phyloP scores from a whole-genome alignment of 35 echinoderm and acorn worm species.

The Amphiura filiformis region DNA sequence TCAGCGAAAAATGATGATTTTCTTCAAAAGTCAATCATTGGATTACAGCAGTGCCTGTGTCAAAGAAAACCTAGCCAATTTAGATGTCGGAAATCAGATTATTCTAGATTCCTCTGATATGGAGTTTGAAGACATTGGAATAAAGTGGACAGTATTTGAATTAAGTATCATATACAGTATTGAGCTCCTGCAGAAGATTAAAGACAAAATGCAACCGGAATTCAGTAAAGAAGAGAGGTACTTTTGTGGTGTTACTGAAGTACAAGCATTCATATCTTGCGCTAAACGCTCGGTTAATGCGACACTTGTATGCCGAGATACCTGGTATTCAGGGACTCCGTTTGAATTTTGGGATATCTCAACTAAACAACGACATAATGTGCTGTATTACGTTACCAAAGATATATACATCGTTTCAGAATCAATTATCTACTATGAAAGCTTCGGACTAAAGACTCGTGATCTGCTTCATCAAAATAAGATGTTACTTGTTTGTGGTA shows the following conservation, averaged over 20 bases:
- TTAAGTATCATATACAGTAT: too few relatives aligned
- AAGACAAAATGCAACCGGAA: neutral
- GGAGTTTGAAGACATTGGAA: too few relatives aligned
- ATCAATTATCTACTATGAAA: neutral
- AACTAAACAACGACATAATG: neutral
- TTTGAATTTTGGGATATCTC: neutral
- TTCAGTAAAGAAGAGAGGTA: too few relatives aligned
- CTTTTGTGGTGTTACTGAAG: neutral
- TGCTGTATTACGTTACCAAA: neutral
- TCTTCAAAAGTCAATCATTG: neutral
- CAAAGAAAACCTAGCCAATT: too few relatives aligned
- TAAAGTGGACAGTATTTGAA: too few relatives aligned
- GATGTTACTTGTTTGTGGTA: neutral
- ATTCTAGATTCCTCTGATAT: too few relatives aligned
- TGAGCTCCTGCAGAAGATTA: too few relatives aligned
- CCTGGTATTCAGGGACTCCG: neutral
- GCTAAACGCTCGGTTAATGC: neutral
- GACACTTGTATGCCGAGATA: neutral
- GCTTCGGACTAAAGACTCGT: neutral
- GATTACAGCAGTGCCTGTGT: too few relatives aligned
- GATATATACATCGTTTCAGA: neutral
- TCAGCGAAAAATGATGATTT: neutral
- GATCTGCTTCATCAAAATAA: neutral
- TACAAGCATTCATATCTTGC: neutral
- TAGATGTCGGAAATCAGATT: too few relatives aligned